Evolutionary conservation across 2,888 invertebrate genomes (phyloP), one percentile per base, ranked within the genome.

Genomic region (Galeruca laticollis): DNA sequence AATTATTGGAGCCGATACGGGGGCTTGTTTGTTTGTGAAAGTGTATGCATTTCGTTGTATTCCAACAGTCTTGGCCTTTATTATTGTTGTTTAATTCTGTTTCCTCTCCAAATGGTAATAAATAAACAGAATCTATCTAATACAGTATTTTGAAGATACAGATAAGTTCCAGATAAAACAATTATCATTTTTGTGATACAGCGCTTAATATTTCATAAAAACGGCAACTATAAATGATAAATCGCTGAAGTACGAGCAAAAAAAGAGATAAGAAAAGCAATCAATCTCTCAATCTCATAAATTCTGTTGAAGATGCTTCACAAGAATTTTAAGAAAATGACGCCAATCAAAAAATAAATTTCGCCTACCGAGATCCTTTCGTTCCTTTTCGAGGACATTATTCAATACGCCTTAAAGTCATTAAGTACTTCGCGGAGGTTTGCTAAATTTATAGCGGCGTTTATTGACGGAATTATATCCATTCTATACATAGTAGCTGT

Each of bases 391-490:
- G 21, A 37, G 47, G 33, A 47, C 33, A 57, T 64, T 64, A 64
- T 64, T 64, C 64, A 64, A 64, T 64, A 64, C 56, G 57, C 57
- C 47, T 49, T 37, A 20, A 31, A 64, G 57, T 54, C 63, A 63
- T 63, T 63, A 63, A 63, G 26, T 62, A 10, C 56, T 64, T 18
- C 15, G 57, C 13, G 18, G 64, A 57, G 64, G 56, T 64, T 57
- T 57, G 26, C 43, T 40, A 57, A 64, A 64, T 64, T 64, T 64
- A 64, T 57, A 43, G 57, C 31, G 18, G 64, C 57, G 57, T 64
- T 64, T 64, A 64, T 64, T 64, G 64, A 64, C 57, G 57, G 47
- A 64, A 64, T n/a, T n/a, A n/a, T 64, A 57, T 64, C 57, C 64
- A 57, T 47, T 64, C 57, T 57, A 56, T 64, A 56, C 64, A 64